A percentile compares a stretch with the other conserved stretches of the same genome.
Conservation (phyloP, 2,113 vertebrate genomes). For the Anolis carolinensis region DNA sequence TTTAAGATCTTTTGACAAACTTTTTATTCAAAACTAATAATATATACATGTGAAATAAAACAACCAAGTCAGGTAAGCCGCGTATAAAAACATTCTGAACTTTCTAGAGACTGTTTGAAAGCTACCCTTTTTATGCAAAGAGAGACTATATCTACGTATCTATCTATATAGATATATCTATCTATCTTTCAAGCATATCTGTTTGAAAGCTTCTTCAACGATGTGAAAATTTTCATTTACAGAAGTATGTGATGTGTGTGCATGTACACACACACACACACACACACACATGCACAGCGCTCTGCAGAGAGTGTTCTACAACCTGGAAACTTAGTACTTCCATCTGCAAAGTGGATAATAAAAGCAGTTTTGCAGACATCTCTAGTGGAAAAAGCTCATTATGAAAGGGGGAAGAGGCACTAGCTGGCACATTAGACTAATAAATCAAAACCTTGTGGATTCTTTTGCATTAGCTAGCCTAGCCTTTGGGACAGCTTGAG, state of each 20-base stretch:
- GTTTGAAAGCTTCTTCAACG: too few relatives aligned
- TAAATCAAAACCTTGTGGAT: conserved; percentile 58
- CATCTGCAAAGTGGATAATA: conserved; percentile 45
- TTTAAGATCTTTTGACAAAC: too few relatives aligned
- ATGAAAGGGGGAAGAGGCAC: conserved; percentile 55
- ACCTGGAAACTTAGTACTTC: conserved; percentile 11
- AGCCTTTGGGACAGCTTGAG: conserved; percentile 17
- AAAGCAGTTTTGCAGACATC: conserved; percentile 56
- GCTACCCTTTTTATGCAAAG: too few relatives aligned
- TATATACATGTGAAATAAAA: too few relatives aligned
- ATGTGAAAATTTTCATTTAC: not conserved
- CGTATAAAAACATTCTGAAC: too few relatives aligned
- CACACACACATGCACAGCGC: not conserved
- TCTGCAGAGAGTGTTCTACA: not conserved
- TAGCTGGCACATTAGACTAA: conserved; percentile 64
- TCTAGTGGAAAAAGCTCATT: conserved; percentile 66
- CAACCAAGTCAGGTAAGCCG: too few relatives aligned
- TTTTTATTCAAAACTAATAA: too few relatives aligned
- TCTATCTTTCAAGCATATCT: too few relatives aligned
- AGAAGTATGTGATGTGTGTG: not conserved
- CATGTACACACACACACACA: not conserved
- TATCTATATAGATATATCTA: too few relatives aligned
- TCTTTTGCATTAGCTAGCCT: conserved; percentile 31
- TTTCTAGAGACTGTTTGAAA: too few relatives aligned
- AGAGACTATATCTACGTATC: too few relatives aligned